phyloP scores from a whole-genome alignment of 2,888 invertebrate species.

The Latrodectus elegans region DNA sequence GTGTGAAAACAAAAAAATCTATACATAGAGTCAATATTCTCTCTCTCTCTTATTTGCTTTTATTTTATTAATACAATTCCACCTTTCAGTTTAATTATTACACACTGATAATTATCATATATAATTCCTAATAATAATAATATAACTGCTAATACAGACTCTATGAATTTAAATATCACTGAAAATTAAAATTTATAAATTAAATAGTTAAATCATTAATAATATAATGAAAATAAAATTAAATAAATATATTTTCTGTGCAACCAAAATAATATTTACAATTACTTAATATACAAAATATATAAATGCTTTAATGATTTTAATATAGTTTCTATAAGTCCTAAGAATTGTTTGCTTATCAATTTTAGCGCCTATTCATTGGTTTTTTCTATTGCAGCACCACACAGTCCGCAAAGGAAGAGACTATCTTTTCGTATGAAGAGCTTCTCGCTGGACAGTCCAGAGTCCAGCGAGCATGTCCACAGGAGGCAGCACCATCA shows the following conservation, averaged over 20 bases:
- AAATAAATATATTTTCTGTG: no score
- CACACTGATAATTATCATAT: no score
- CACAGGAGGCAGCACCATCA: slow-evolving; percentile 70
- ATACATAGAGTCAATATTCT: no score
- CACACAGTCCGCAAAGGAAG: slow-evolving; percentile 95
- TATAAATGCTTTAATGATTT: neutral
- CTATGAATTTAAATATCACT: no score
- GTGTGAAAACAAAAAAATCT: no score
- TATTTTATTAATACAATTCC: no score
- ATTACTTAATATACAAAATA: neutral
- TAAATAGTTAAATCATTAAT: neutral
- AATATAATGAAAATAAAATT: neutral
- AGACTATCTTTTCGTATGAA: slow-evolving; percentile 98
- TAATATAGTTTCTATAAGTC: neutral
- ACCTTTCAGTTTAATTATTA: no score
- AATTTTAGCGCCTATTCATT: neutral
- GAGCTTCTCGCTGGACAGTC: slow-evolving; percentile 96
- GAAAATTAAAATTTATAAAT: no score
- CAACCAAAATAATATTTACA: neutral
- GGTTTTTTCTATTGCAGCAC: slow-evolving; percentile 80
- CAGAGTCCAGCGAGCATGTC: slow-evolving; percentile 83
- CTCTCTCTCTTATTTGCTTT: no score
- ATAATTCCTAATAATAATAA: no score
- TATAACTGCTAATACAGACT: no score
- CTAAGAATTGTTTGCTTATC: neutral